Evolutionary conservation across 2,888 invertebrate species (phyloP).

Genomic region (Sinotaia quadrata): DNA sequence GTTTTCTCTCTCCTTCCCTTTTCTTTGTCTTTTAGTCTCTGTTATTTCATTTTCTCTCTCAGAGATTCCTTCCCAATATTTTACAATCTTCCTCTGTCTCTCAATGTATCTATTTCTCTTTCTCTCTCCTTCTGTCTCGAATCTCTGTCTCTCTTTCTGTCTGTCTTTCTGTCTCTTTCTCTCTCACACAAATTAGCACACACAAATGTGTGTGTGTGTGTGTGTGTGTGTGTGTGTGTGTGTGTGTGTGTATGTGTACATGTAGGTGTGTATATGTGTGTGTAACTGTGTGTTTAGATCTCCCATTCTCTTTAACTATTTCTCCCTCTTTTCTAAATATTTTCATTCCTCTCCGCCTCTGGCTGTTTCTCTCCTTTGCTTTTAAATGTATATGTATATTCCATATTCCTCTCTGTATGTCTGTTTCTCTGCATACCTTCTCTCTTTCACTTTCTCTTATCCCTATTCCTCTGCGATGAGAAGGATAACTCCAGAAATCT

Average conservation of each 20-base stretch:
- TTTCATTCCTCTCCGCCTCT: not conserved
- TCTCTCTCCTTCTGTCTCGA: not conserved
- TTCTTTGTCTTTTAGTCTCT: no score
- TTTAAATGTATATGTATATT: no score
- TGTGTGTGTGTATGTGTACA: not conserved
- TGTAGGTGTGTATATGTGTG: not conserved
- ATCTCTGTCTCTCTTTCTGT: not conserved
- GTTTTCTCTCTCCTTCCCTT: not conserved
- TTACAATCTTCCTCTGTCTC: no score
- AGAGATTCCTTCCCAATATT: no score
- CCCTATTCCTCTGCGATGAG: not conserved
- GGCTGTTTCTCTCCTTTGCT: not conserved
- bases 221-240: conserved; percentile 2
- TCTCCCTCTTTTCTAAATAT: not conserved
- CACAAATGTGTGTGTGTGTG: conserved; percentile 4
- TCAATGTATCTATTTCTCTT: no score
- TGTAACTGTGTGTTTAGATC: not conserved
- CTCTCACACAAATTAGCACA: not conserved
- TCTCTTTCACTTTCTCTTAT: not conserved
- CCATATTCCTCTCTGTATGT: conserved; percentile 1
- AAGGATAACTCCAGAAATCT: not conserved
- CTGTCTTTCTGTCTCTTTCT: not conserved
- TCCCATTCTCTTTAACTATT: not conserved
- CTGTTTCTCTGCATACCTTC: not conserved
- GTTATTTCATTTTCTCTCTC: no score